Evolutionary conservation across 2,113 vertebrate genomes (phyloP), one percentile per base, ranked within the genome.

Genomic region (Microtus pennsylvanicus): DNA sequence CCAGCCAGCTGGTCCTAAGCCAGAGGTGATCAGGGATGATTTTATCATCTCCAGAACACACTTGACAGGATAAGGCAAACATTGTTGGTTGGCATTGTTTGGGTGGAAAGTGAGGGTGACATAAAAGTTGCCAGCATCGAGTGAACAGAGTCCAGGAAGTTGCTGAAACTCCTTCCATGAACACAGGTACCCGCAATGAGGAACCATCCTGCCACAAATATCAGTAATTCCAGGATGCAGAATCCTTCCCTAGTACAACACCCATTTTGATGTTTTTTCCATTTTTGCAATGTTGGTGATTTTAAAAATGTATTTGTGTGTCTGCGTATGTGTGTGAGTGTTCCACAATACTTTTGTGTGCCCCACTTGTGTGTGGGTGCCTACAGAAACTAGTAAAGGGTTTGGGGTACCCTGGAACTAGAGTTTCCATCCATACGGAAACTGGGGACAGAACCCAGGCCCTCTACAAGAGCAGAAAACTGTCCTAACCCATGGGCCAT

Each of bases 201-300:
- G 35, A 95, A 35, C 5, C 35, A 17, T 47, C 24, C 12, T 13
- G 10, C 30, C 67, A 52, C 90, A 93, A 92, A 28, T 24, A 1
- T 61, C 42, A 24, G 0, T 38, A 63, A 21, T 33, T 30, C 75
- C 22, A 11, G 86, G 19, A 86, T 7, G 72, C 12, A 94, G 65
- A 95, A 92, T 21, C 0, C 50, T 93, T 90, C 28, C 50, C 19
- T 87, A 93, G 28, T 28, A 85, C 21, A 96, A 74, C 70, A 92
- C 16, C 11, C 4, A 77, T 47, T 90, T 76, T 92, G 72, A 94
- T 74, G 85, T 87, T 9, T 19, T 74, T 38, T 8, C 33, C 52
- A 47, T 50, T 77, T 69, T 89, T 87, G 47, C 30, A 86, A 45
- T 87, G 87, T 77, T 94, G 94, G 94, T 90, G 26, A 7, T 45